phyloP scores from a whole-genome alignment of 2,113 vertebrate genomes.

The Peromyscus polionotus region DNA sequence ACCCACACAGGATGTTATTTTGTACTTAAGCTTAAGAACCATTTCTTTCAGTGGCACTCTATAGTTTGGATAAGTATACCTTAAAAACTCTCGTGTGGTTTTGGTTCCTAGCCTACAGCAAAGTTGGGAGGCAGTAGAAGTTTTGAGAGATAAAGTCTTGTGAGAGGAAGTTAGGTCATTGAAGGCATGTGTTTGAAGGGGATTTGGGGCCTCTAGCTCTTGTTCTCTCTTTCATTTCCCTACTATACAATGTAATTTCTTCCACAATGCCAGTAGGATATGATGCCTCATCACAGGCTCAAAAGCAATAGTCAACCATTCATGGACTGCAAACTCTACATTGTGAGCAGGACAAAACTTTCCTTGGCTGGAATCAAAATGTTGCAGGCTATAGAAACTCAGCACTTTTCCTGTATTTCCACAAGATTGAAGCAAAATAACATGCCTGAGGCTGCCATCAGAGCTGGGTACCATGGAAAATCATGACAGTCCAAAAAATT shows the following conservation, averaged over 20 bases:
- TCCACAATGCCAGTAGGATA: not conserved
- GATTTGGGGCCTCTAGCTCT: not conserved
- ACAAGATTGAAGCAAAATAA: not conserved
- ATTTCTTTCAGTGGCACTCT: not conserved
- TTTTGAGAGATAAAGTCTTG: not conserved
- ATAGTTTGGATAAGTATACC: not conserved
- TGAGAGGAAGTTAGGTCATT: not conserved
- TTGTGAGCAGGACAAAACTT: not conserved
- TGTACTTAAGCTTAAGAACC: not conserved
- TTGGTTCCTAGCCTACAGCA: not conserved
- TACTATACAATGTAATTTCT: not conserved
- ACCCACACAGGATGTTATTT: not conserved
- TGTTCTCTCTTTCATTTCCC: not conserved
- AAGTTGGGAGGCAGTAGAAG: not conserved
- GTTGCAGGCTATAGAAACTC: not conserved
- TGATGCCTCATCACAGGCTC: not conserved
- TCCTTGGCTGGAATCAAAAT: not conserved
- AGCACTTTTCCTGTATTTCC: not conserved
- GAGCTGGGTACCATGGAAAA: not conserved
- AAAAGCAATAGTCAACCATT: not conserved
- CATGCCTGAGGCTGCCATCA: not conserved
- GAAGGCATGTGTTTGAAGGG: not conserved
- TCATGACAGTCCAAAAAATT: not conserved
- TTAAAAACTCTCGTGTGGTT: not conserved
- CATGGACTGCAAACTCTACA: not conserved